These are phyloP conservation scores for Polydrusus cervinus DNA, from an alignment of 2,888 invertebrate genomes.

Conservation along the genomic window DNA sequence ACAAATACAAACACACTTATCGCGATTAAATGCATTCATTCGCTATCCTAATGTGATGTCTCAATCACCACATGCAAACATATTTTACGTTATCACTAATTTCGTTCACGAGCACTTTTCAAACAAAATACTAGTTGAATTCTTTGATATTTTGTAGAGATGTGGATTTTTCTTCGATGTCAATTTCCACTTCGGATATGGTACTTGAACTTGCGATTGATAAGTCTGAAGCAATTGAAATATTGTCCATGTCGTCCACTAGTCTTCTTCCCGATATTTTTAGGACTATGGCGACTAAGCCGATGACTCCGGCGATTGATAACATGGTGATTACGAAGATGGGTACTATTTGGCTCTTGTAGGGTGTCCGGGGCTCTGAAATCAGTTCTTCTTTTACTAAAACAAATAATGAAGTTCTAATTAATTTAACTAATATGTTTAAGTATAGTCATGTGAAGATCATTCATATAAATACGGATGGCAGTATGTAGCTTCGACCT, in stretches of 20 bases:
- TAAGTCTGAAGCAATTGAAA: conserved; percentile 65
- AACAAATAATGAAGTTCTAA: conserved; percentile 49
- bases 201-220: conserved; percentile 66
- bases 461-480: background rate
- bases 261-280: conserved; percentile 73
- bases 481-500: too few relatives aligned
- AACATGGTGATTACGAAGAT: conserved; percentile 74
- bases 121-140: background rate
- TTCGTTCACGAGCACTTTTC: conserved; percentile 7
- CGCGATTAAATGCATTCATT: conserved; percentile 39
- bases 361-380: conserved; percentile 46
- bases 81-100: conserved; percentile 34
- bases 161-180: conserved; percentile 50
- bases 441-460: background rate
- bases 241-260: conserved; percentile 72
- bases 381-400: conserved; percentile 61
- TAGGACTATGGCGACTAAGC: conserved; percentile 74
- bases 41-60: conserved; percentile 22
- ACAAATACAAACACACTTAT: conserved; percentile 20
- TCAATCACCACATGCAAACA: conserved; percentile 26
- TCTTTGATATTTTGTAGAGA: conserved; percentile 4
- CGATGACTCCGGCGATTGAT: conserved; percentile 76
- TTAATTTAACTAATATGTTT: background rate
- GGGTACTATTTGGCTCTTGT: conserved; percentile 61
- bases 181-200: conserved; percentile 43